Evolutionary conservation across 2,888 invertebrate genomes (phyloP).

Genomic region (Gymnocheta viridis): DNA sequence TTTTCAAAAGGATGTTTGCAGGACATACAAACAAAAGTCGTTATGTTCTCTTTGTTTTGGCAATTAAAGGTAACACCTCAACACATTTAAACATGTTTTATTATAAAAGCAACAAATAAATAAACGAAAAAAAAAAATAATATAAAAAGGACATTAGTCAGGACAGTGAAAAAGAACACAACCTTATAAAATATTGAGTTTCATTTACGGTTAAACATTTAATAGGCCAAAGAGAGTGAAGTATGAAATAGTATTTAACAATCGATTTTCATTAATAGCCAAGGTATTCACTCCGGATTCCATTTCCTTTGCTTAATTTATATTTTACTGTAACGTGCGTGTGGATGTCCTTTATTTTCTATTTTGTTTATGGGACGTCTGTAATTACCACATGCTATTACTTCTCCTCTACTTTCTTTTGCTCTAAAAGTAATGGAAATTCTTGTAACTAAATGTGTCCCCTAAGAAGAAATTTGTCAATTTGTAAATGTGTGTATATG

Average conservation of each 20-base stretch:
- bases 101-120: slow-evolving; percentile 32
- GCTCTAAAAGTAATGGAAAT: slow-evolving; percentile 39
- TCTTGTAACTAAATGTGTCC: slow-evolving; percentile 64
- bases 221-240: slow-evolving; percentile 37
- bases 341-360: slow-evolving; percentile 34
- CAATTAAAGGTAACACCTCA: slow-evolving; percentile 78
- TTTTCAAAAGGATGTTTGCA: slow-evolving; percentile 20
- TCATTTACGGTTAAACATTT: slow-evolving; percentile 65
- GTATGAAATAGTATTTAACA: slow-evolving; percentile 56
- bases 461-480: slow-evolving; percentile 73
- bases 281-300: slow-evolving; percentile 38
- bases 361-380: slow-evolving; percentile 66
- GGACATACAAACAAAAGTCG: slow-evolving; percentile 58
- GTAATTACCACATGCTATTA: slow-evolving; percentile 63
- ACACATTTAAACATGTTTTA: slow-evolving; percentile 70
- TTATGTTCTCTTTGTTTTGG: slow-evolving; percentile 72
- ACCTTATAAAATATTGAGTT: slow-evolving; percentile 52
- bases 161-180: slow-evolving; percentile 32
- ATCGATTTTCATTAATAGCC: slow-evolving; percentile 67
- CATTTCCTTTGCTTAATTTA: slow-evolving; percentile 22
- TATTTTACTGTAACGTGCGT: slow-evolving; percentile 17
- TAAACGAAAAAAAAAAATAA: slow-evolving; percentile 16
- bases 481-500: slow-evolving; percentile 44
- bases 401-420: neutral
- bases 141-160: slow-evolving; percentile 67